Evolutionary conservation across 2,113 vertebrate species (phyloP).

Genomic region (Otolemur garnettii): DNA sequence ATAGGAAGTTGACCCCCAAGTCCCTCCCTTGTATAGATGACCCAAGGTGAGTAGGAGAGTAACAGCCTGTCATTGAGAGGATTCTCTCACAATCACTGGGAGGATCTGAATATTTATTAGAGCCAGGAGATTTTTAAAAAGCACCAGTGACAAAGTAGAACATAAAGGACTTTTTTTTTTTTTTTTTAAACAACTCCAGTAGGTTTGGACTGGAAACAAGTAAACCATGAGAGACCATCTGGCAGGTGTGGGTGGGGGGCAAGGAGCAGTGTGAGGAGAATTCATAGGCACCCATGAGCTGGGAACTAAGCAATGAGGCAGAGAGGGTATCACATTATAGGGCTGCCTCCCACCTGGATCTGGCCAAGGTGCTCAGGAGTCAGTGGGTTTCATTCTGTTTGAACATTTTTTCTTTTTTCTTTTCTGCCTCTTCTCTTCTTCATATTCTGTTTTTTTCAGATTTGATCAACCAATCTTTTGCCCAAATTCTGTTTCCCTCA

Average conservation of each 20-base stretch:
- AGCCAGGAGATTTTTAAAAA: not conserved
- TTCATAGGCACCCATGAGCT: fast-evolving
- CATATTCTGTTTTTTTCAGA: not conserved
- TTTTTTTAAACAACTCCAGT: not conserved
- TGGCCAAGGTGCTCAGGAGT: not conserved
- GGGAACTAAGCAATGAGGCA: not conserved
- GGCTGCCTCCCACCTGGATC: not conserved
- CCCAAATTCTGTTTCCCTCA: not conserved
- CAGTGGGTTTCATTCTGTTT: not conserved
- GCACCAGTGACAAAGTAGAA: not conserved
- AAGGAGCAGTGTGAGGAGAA: not conserved
- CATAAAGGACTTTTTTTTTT: not conserved
- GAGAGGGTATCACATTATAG: too few relatives aligned
- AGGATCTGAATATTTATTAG: not conserved
- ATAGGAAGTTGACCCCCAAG: not conserved
- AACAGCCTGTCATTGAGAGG: not conserved
- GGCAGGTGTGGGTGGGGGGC: too few relatives aligned
- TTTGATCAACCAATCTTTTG: not conserved
- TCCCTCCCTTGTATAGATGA: not conserved
- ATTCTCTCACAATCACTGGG: not conserved
- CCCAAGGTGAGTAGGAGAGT: not conserved
- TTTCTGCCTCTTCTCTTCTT: not conserved
- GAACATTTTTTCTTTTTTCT: not conserved
- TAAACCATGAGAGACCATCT: not conserved
- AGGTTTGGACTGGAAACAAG: not conserved